Evolutionary conservation across 2,888 invertebrate genomes (phyloP), one percentile per base, ranked within the genome.

Genomic region (Liposcelis brunnea): DNA sequence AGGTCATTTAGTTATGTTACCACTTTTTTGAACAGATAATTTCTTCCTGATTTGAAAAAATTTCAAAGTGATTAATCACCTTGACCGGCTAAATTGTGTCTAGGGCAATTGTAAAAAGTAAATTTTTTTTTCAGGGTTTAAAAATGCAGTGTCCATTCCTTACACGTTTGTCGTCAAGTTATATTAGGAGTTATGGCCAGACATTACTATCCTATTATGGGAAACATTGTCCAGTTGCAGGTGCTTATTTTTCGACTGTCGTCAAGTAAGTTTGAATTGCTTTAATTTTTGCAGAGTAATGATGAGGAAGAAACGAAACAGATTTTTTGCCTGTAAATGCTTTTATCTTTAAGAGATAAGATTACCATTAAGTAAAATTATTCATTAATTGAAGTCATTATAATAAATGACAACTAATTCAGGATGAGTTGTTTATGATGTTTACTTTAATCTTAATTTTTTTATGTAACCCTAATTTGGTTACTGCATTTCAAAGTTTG

Each of bases 141-240:
- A 76, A 65, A 59, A 87, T 89, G 86, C 81, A 86, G 60, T 90
- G 89, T 63, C 89, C 89, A 51, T 89, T 90, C 66, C 66, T 89
- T 57, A 80, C 80, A 55, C 77, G 81, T 52, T 68, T 89, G 50
- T 82, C 80, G 56, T 70, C 79, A 52, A 75, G 76, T 57, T 89
- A 81, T 65, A 73, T 89, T 51, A 77, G 82, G 52, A 86, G 84
- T 64, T 85, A 90, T 67, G 81, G 80, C 40, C 68, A 77, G 35
- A 70, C 70, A 45, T 66, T 90, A 53, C 63, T 85, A 56, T 83
- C 83, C 63, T 78, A 75, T 54, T 89, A 85, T 61, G 81, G 80
- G 31, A 76, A 75, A 55, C 79, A 79, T 56, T 90, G 89, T 57
- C 89, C 89, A 5, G 77, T 84, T 16, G 66, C 80, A 60, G 74